Conservation (phyloP, 2,113 vertebrate genomes). For the Nesospiza acunhae region DNA sequence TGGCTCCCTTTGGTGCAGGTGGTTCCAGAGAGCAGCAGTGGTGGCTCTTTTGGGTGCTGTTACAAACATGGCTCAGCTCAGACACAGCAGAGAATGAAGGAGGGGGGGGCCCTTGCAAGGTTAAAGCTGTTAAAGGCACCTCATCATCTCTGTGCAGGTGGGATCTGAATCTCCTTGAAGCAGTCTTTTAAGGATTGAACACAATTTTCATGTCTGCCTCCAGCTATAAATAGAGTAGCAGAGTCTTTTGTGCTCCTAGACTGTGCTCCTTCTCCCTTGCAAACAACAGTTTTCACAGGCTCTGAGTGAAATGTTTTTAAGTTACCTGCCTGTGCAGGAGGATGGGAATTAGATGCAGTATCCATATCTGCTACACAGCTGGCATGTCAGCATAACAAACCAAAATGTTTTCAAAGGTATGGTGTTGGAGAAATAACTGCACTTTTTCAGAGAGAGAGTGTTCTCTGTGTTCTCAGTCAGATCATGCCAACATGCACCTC, state of each 20-base stretch:
- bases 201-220: constrained; percentile 4
- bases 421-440: neutral
- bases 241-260: neutral
- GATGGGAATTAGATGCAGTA: neutral
- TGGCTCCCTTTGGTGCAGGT: neutral
- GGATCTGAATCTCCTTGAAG: neutral
- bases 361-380: neutral
- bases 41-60: neutral
- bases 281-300: neutral
- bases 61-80: rapidly evolving
- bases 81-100: neutral
- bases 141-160: neutral
- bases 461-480: neutral
- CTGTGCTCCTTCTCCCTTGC: neutral
- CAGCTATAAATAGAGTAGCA: neutral
- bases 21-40: neutral
- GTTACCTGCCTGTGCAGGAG: neutral
- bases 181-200: neutral
- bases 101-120: neutral
- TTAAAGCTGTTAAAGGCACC: neutral
- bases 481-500: neutral
- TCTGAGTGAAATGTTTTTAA: neutral
- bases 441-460: neutral
- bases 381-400: neutral
- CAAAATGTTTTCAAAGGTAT: neutral